Evolutionary conservation across 2,113 vertebrate species (phyloP), one percentile per base, ranked within the genome.

Genomic region (Chamaetylas fuelleborni): DNA sequence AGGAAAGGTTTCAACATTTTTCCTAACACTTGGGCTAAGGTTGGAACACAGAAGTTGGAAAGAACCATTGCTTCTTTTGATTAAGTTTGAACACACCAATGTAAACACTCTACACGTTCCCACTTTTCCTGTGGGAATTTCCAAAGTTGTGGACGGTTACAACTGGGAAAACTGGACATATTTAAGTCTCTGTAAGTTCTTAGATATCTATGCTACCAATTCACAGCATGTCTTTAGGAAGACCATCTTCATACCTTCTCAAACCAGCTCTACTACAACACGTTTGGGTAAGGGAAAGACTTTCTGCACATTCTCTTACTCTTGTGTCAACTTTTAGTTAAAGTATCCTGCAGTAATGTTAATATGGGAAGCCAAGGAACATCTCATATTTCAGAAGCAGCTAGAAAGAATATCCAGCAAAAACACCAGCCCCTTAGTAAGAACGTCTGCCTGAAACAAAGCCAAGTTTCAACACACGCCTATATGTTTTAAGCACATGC

Each of bases 91-190:
- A 58, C 34, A 60, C 50, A 81, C 5, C 19, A 62, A 22, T 19
- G 5, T 34, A 67, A 70, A 40, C 22, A 64, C 15, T 26, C 8
- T 28, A 50, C 7, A 50, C 6, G 17, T 4, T 48, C 23, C 9
- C 25, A 25, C 7, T 79, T 66, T n/a, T 40, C 23, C 22, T 74
- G 23, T 3, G n/a, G 38, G 12, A 15, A 48, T 40, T 67, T 58
- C 34, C 7, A 5, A 26, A n/a, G 19, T 22, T 12, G 1, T 23
- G 5, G 9, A 31, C 34, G 14, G 15, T 60, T 66, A 51, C 28
- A 73, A 28, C 0, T 19, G 12, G 58, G 80, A 91, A 45, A 65
- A 50, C 0, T 38, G 1, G 14, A 31, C 16, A 78, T 15, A 6
- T 8, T 53, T 36, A 70, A 28, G 20, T n/a, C 11, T 76, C 34